These are phyloP conservation scores for Merluccius polli DNA, from an alignment of 2,797 vertebrate species.

Conservation along the genomic window DNA sequence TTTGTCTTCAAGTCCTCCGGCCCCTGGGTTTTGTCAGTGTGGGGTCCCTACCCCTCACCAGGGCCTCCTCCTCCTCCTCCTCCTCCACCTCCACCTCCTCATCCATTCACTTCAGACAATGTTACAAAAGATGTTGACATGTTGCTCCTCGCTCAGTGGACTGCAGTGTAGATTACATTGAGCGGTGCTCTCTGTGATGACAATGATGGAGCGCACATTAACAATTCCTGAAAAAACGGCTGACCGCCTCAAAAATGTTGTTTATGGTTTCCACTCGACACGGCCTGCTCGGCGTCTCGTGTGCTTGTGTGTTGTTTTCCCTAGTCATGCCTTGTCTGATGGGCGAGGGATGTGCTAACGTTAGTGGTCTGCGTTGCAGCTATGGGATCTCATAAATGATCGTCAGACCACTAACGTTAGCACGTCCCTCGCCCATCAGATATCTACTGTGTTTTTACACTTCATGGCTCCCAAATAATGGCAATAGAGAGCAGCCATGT, in stretches of 20 bases:
- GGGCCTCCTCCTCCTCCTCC: background rate
- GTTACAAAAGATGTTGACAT: background rate
- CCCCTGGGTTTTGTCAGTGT: background rate
- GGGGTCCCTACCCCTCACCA: background rate
- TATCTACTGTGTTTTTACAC: background rate
- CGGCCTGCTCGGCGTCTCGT: background rate
- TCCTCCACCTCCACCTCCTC: background rate
- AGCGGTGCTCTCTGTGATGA: background rate
- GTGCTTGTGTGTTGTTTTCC: too few species aligned
- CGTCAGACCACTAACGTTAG: too few species aligned
- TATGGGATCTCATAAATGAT: background rate
- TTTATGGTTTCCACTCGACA: background rate
- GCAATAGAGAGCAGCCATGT: background rate
- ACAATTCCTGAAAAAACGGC: background rate
- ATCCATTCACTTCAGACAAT: background rate
- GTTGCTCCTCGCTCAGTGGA: background rate
- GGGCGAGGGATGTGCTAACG: background rate
- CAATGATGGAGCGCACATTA: background rate
- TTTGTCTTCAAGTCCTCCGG: background rate
- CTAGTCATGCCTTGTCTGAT: background rate
- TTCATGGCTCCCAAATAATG: background rate
- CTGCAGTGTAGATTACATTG: background rate
- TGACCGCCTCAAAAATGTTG: slow-evolving; percentile 1
- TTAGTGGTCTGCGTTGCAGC: background rate
- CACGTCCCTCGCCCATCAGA: too few species aligned